Conservation (phyloP, 2,113 vertebrate genomes). For the Chaenogobius annularis region DNA sequence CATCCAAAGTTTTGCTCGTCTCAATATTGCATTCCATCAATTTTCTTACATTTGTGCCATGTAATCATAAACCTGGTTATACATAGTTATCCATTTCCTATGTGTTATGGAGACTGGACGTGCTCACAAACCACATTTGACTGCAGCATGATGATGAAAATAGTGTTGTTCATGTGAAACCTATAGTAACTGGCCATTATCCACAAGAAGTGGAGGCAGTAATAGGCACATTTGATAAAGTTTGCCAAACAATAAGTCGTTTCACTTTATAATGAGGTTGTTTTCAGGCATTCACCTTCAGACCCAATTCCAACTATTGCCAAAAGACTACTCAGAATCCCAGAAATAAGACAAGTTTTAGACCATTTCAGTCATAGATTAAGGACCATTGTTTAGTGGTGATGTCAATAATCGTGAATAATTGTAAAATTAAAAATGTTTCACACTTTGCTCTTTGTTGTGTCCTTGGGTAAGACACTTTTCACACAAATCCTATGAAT, state of each 20-base stretch:
- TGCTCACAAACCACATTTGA: background rate
- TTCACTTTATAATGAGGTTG: slow-evolving; percentile 11
- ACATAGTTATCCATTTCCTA: background rate
- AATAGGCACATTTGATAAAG: background rate
- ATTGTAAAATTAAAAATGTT: too few species aligned
- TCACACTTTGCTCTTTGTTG: too few species aligned
- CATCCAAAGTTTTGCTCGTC: background rate
- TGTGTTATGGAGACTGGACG: background rate
- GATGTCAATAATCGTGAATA: too few species aligned
- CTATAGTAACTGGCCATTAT: slow-evolving; percentile 1
- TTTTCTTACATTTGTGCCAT: background rate
- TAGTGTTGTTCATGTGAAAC: slow-evolving; percentile 1
- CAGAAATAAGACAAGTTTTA: background rate
- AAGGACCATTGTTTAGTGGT: too few species aligned
- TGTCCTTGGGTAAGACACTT: too few species aligned
- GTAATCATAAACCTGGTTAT: background rate
- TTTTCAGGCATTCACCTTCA: background rate
- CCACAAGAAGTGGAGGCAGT: slow-evolving; percentile 4
- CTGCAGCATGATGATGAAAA: background rate
- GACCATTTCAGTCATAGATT: too few species aligned
- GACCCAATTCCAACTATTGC: background rate
- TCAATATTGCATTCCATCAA: background rate
- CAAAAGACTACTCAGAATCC: background rate
- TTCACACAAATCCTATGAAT: too few species aligned
- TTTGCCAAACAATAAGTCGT: slow-evolving; percentile 5